Base-by-base conservation (phyloP, 2,888 invertebrate species). In the Folsomia manolachei region DNA sequence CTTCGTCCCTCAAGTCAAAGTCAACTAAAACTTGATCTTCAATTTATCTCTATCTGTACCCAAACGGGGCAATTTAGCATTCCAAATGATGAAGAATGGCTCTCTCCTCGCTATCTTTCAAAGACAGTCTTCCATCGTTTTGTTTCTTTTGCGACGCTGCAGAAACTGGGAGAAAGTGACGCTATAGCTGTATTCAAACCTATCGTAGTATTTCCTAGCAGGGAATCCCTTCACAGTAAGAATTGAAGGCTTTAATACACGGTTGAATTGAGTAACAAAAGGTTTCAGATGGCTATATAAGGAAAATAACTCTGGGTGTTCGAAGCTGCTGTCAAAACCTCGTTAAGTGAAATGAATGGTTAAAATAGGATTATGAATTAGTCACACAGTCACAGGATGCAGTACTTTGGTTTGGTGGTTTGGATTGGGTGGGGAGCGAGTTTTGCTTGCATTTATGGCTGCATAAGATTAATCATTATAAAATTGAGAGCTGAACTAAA, bases 291-390 rank as follows among this genome's bases (percentile, higher is more conserved):
- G n/a, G n/a, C n/a, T n/a, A n/a, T n/a, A n/a, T n/a, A n/a, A n/a
- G 39, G 14, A 39, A 14, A 39, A 14, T 39, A 39, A 56, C 21
- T 56, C 21, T n/a, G n/a, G 21, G 56, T 19, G 18, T 56, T 18
- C 21, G n/a, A 56, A 56, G 56, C 56, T 56, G 19, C 56, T 67
- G 67, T 67, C 67, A 67, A 67, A 60, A 67, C 56, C 67, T 67
- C 67, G 56, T 67, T 51, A 67, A 67, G 67, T 67, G 53, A 67
- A 67, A 67, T 67, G 67, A 51, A 67, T 60, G 60, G 56, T 51
- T 60, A 67, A 53, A 67, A 67, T 67, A 52, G 60, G 67, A 67
- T 67, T 67, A 67, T 67, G 67, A 67, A 66, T 66, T 66, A 66
- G 66, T 66, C 66, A 66, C 52, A 66, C 51, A 66, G 66, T 66